Percentiles rank a stretch among this genome's conserved stretches.
Evolutionary conservation across 2,113 vertebrate genomes (phyloP).

Genomic region (Crocuta crocuta): DNA sequence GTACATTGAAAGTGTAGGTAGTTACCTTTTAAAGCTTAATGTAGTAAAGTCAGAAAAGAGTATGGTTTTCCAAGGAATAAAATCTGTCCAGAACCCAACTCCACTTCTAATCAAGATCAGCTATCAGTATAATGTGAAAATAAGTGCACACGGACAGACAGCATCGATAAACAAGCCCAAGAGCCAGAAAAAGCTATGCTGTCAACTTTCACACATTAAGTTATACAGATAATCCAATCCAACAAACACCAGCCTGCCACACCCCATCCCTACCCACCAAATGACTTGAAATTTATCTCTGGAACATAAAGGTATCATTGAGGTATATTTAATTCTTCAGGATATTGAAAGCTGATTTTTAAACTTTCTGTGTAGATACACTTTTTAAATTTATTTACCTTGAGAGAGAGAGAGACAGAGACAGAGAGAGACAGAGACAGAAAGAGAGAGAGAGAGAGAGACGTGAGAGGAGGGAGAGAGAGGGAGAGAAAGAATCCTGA

Average conservation of each 20-base stretch:
- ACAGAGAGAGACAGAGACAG: no score
- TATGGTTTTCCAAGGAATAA: background rate
- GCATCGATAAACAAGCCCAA: background rate
- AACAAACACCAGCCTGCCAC: background rate
- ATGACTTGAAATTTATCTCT: background rate
- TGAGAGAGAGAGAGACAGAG: no score
- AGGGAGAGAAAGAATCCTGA: no score
- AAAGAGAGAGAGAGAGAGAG: no score
- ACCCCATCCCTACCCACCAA: accelerated
- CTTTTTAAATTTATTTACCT: no score
- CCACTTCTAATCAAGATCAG: background rate
- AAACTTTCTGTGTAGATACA: background rate
- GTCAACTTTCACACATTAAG: background rate
- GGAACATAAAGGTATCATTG: background rate
- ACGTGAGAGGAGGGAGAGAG: no score
- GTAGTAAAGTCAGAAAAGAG: background rate
- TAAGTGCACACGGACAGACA: background rate
- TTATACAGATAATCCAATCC: background rate
- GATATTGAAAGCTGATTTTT: background rate
- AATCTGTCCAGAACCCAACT: background rate
- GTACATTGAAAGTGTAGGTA: background rate
- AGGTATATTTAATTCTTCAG: background rate
- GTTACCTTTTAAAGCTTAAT: background rate
- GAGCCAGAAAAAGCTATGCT: background rate
- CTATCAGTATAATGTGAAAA: background rate